A percentile compares a stretch with the other conserved stretches of the same genome.
Conservation (phyloP, 2,888 invertebrate genomes). For the Drosophila subsilvestris region DNA sequence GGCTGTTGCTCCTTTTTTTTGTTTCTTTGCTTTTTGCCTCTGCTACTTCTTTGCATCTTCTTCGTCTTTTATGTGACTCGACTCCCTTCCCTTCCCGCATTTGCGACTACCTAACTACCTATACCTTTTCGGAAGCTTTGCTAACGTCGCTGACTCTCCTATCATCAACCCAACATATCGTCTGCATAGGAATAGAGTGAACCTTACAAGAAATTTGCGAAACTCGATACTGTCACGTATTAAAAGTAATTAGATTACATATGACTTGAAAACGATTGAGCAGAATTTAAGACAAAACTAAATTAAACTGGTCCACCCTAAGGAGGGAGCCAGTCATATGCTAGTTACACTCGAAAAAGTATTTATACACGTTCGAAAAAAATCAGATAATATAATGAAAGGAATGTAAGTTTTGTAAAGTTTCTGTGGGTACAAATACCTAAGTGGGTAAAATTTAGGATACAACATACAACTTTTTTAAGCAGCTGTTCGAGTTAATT, state of each 20-base stretch:
- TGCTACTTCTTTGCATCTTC: slow-evolving; percentile 35
- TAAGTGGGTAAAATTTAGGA: too few relatives aligned
- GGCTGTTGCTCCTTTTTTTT: slow-evolving; percentile 70
- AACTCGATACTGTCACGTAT: background rate
- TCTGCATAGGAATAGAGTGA: slow-evolving; percentile 36
- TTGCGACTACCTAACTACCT: background rate
- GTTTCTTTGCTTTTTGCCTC: background rate
- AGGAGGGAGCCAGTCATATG: background rate
- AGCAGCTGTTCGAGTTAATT: slow-evolving; percentile 34
- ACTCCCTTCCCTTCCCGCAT: slow-evolving; percentile 1
- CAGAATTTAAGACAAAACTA: background rate
- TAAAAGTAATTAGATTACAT: background rate
- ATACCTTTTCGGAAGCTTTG: slow-evolving; percentile 36
- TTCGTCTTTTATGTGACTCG: slow-evolving; percentile 3
- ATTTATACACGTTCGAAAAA: background rate
- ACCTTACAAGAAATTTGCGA: slow-evolving; percentile 13
- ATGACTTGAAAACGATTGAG: background rate
- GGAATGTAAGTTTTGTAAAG: too few relatives aligned
- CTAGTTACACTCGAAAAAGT: background rate
- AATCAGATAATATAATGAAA: background rate
- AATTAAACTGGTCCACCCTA: background rate
- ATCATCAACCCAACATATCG: slow-evolving; percentile 15
- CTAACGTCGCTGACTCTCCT: slow-evolving; percentile 32
- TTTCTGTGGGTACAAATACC: too few relatives aligned
- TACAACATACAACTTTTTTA: background rate